A percentile compares a stretch with the other conserved stretches of the same genome.
Evolutionary conservation across 2,888 invertebrate species (phyloP).

Genomic region (Pollenia angustigena): DNA sequence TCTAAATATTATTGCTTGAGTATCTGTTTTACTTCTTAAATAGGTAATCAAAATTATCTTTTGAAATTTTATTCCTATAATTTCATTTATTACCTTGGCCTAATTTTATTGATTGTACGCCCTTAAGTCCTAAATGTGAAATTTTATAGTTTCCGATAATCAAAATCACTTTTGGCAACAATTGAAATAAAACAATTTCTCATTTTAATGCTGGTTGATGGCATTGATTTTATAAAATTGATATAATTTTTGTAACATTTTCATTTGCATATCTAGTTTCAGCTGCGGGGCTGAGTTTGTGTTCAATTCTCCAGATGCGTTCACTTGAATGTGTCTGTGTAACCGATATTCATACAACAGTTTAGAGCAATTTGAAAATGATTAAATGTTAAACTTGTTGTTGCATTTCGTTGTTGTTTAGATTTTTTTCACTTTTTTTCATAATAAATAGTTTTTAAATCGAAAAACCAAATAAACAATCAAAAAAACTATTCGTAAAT

Average conservation of each 20-base stretch:
- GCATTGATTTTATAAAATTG: neutral
- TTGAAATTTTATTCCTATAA: no score
- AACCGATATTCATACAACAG: neutral
- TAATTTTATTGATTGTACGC: no score
- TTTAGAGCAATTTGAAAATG: neutral
- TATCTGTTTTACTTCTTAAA: no score
- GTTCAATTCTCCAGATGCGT: neutral
- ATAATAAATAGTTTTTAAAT: no score
- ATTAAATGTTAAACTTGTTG: neutral
- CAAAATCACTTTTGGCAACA: neutral
- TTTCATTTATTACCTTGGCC: no score
- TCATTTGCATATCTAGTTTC: neutral
- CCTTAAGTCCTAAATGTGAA: neutral
- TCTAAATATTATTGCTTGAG: no score
- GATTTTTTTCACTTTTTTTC: no score
- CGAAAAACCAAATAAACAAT: no score
- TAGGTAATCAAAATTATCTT: no score
- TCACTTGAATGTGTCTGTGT: neutral
- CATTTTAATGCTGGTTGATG: neutral
- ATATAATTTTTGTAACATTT: slow-evolving; percentile 4
- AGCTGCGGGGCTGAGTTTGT: neutral
- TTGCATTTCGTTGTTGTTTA: no score
- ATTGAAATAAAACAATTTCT: neutral
- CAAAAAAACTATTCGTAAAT: no score
- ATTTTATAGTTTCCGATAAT: neutral